phyloP scores from a whole-genome alignment of 1,140 invertebrate species.

The Drosophila biarmipes region DNA sequence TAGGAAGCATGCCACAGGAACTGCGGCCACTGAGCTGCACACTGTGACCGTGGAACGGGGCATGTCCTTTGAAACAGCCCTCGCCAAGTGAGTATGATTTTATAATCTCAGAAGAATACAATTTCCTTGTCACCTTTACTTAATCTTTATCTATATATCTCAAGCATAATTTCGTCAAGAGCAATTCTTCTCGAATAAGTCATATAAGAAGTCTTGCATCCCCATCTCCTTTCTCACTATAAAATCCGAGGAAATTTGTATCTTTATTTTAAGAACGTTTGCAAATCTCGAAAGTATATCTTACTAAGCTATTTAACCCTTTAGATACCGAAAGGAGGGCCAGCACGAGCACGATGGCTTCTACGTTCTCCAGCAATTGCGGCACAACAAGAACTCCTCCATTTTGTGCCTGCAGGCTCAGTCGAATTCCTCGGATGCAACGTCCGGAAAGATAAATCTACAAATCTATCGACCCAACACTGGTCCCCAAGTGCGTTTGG shows the following conservation, averaged over 20 bases:
- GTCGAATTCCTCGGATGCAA: neutral
- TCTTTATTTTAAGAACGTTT: no score
- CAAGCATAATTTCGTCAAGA: no score
- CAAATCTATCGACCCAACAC: conserved; percentile 65
- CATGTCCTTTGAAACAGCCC: conserved; percentile 94
- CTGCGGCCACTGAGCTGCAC: conserved; percentile 95
- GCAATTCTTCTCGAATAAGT: no score
- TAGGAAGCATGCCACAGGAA: conserved; percentile 93
- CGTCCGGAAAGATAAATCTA: conserved; percentile 32
- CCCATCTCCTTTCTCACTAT: no score
- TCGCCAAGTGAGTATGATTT: conserved; percentile 86
- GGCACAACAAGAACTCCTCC: conserved; percentile 53
- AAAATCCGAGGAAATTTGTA: no score
- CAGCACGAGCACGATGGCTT: conserved; percentile 51
- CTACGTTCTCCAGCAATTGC: conserved; percentile 44
- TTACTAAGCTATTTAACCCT: neutral
- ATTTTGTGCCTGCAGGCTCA: conserved; percentile 50
- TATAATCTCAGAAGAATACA: no score
- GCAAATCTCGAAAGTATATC: no score
- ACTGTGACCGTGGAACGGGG: conserved; percentile 95
- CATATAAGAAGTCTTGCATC: no score
- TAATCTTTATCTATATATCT: no score
- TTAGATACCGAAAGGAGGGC: conserved; percentile 44
- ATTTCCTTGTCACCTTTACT: no score
- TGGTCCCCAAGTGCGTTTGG: conserved; percentile 59